These are phyloP conservation scores for Athalia circularis DNA, from an alignment of 2,888 invertebrate genomes.

Conservation along the genomic window DNA sequence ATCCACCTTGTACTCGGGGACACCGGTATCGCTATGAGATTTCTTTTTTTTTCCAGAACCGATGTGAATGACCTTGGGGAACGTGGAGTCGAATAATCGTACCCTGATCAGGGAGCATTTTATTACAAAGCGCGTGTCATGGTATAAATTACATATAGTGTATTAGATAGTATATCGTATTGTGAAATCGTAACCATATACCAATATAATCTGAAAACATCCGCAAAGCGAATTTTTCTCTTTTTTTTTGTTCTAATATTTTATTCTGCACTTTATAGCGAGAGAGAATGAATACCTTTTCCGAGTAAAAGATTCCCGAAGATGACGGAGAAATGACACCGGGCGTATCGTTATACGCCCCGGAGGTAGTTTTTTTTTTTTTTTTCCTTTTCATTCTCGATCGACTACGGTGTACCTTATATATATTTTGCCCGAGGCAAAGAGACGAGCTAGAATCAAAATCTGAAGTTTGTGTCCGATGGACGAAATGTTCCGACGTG, in stretches of 20 bases:
- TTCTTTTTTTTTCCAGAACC: background rate
- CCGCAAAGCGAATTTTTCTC: constrained; percentile 9
- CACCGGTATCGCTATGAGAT: constrained; percentile 21
- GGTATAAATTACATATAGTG: too few relatives aligned
- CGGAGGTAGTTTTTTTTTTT: constrained; percentile 30
- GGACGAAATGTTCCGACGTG: constrained; percentile 36
- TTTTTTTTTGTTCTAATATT: background rate
- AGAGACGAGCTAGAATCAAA: constrained; percentile 37
- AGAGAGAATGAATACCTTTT: background rate
- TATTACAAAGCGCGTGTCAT: constrained; percentile 26
- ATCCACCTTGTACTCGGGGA: constrained; percentile 4
- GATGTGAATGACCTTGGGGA: constrained; percentile 40
- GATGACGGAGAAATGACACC: constrained; percentile 2
- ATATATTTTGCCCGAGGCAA: constrained; percentile 36
- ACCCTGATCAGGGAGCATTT: constrained; percentile 22
- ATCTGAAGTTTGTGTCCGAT: constrained; percentile 37
- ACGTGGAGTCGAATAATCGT: constrained; percentile 10
- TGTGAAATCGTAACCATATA: background rate
- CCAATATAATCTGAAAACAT: background rate
- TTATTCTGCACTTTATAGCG: too few relatives aligned
- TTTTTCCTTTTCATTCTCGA: background rate
- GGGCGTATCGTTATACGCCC: constrained; percentile 38
- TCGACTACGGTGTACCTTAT: constrained; percentile 2
- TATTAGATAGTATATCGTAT: too few relatives aligned
- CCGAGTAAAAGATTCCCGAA: background rate